These are phyloP conservation scores for Glaucopsyche alexis DNA, from an alignment of 2,888 invertebrate genomes.

Conservation along the genomic window DNA sequence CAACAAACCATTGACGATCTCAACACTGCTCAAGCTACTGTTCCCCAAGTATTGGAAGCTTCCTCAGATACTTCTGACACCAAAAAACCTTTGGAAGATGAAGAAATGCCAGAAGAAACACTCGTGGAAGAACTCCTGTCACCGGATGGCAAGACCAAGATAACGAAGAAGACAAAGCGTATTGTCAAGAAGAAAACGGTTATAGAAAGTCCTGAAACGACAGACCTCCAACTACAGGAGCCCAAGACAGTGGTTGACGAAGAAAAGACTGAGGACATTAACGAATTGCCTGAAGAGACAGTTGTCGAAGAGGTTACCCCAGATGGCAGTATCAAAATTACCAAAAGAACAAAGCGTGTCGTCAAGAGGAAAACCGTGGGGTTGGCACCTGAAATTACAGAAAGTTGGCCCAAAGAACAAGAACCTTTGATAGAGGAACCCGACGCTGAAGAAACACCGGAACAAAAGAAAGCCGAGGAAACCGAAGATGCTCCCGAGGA, in stretches of 20 bases:
- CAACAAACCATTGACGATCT: constrained; percentile 47
- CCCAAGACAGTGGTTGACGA: too few species aligned
- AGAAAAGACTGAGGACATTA: too few species aligned
- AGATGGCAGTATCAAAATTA: not conserved
- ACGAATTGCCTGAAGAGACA: constrained; percentile 44
- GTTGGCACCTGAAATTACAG: not conserved
- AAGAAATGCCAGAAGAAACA: too few species aligned
- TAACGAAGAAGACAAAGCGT: too few species aligned
- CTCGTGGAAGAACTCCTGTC: too few species aligned
- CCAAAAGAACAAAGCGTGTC: not conserved
- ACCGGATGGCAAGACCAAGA: too few species aligned
- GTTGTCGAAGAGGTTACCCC: constrained; percentile 33
- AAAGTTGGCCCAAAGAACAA: not conserved
- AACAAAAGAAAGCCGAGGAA: too few species aligned
- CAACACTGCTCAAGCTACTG: constrained; percentile 40
- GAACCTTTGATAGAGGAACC: too few species aligned
- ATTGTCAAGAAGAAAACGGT: too few species aligned
- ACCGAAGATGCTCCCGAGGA: too few species aligned
- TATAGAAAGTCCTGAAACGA: too few species aligned
- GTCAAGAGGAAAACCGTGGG: not conserved
- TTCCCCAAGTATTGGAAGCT: constrained; percentile 46
- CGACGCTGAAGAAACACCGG: too few species aligned
- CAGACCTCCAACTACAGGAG: constrained; percentile 33
- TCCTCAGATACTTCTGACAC: constrained; percentile 38
- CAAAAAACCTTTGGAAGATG: constrained; percentile 37